Evolutionary conservation across 1,140 invertebrate genomes (phyloP), one percentile per base, ranked within the genome.

Genomic region (Lasioglossum baleicum): DNA sequence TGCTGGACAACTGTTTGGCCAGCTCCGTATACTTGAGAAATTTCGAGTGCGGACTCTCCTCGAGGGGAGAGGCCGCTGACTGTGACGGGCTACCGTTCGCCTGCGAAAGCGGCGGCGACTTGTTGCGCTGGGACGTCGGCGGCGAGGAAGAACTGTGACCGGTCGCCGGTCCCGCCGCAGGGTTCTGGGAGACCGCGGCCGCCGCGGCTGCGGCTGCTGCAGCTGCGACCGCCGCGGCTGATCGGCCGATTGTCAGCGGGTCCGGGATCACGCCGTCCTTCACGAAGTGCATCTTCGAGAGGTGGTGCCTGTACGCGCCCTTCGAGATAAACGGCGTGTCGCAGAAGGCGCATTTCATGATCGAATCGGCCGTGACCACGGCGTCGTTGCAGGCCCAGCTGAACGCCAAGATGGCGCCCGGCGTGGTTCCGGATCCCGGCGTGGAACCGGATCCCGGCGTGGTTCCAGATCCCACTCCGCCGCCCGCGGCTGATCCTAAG

Each of bases 1-100:
- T 98, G 93, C 97, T 98, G 91, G 97, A 98, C 91, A 99, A 94
- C 94, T 99, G 98, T 94, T 98, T 99, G 83, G 98, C 98, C 90
- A 99, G 95, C 94, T 99, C 98, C 89, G 97, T 98, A 94, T 99
- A 99, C 94, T 99, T 99, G 83, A 98, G 95, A 95, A 98, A 98
- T 94, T 99, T 99, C 82, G 98, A 98, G 93, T 98, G 97, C 22
- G 97, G 97, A 91, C 97, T 98, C 92, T 99, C 98, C 87, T 98
- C 97, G 87, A 97, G 96, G 42, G 95, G 88, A 51, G 92, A 93
- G 10, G 90, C 86, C 53, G 90, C 90, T 20, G 92, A 85, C 75
- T 93, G 92, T 13, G 92, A 92, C 17, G 92, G 92, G 78, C 92
- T 93, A 22, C 92, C 92, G 80, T 93, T 94, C 71, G 94, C 93